Conservation (phyloP, 2,113 vertebrate species). For the Cygnus buccinator region DNA sequence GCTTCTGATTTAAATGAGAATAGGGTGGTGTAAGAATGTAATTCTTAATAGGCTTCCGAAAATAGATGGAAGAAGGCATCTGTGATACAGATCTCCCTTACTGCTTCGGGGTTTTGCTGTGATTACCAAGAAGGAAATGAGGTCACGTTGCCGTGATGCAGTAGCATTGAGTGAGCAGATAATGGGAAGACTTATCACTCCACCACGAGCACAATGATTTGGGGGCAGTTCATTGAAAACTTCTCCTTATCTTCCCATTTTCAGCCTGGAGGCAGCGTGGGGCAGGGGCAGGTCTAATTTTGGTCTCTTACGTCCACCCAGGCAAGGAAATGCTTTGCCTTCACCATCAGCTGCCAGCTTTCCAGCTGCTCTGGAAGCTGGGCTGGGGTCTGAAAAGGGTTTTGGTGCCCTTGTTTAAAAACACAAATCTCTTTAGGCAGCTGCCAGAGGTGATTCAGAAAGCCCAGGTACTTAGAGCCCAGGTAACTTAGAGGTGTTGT, state of each 20-base stretch:
- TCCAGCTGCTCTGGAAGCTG: no score
- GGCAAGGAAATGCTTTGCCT: slow-evolving; percentile 47
- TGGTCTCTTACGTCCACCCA: slow-evolving; percentile 33
- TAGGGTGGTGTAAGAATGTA: neutral
- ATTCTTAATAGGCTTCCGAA: neutral
- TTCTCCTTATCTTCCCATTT: slow-evolving; percentile 17
- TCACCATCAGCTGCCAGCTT: neutral
- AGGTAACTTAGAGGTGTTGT: accelerated
- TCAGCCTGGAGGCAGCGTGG: neutral
- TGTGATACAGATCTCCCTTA: neutral
- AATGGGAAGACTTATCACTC: neutral
- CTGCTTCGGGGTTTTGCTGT: neutral
- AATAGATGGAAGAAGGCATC: neutral
- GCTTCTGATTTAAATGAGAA: neutral
- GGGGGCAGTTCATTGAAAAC: neutral
- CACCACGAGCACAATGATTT: neutral
- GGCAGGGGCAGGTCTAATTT: neutral
- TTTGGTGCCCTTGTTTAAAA: neutral
- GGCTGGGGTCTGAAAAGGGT: neutral
- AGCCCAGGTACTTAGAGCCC: neutral
- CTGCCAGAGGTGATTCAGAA: neutral
- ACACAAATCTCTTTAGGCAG: neutral
- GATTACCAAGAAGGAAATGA: neutral
- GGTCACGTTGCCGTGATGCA: neutral
- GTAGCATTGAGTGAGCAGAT: neutral